phyloP scores from a whole-genome alignment of 1,140 invertebrate genomes.

The Heliconius hewitsoni region DNA sequence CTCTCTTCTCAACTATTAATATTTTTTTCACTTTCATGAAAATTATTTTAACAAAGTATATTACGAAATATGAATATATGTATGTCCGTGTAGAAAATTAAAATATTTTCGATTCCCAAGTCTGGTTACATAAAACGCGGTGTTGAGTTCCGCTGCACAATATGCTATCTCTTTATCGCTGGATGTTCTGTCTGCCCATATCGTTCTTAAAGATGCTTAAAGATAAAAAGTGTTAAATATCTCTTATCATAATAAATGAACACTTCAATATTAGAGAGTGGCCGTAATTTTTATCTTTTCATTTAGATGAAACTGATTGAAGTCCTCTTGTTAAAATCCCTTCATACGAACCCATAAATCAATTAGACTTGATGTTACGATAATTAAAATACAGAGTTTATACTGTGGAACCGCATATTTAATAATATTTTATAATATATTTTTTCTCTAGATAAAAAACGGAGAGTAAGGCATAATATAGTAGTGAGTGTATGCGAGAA shows the following conservation, averaged over 20 bases:
- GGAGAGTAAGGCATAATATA: too few relatives aligned
- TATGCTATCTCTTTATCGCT: neutral
- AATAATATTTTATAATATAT: neutral
- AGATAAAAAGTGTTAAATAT: neutral
- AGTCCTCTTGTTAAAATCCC: conserved; percentile 9
- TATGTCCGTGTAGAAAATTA: too few relatives aligned
- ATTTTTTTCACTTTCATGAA: too few relatives aligned
- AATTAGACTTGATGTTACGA: conserved; percentile 4
- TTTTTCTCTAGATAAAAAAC: too few relatives aligned
- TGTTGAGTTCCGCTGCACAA: neutral
- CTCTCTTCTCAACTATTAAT: too few relatives aligned
- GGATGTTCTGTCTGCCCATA: neutral
- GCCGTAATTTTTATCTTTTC: neutral
- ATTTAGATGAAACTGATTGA: conserved; percentile 8
- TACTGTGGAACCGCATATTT: neutral
- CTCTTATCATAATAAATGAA: neutral
- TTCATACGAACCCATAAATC: conserved; percentile 12
- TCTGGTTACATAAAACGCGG: neutral
- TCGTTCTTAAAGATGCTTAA: neutral
- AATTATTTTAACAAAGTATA: too few relatives aligned
- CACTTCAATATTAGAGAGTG: neutral
- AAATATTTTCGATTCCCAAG: too few relatives aligned
- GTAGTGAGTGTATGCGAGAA: too few relatives aligned
- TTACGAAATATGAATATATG: too few relatives aligned
- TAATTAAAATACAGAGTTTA: neutral